Percentiles rank a stretch among this genome's conserved stretches.
Conservation (phyloP, 2,888 invertebrate species). For the Pseudococcus longispinus region DNA sequence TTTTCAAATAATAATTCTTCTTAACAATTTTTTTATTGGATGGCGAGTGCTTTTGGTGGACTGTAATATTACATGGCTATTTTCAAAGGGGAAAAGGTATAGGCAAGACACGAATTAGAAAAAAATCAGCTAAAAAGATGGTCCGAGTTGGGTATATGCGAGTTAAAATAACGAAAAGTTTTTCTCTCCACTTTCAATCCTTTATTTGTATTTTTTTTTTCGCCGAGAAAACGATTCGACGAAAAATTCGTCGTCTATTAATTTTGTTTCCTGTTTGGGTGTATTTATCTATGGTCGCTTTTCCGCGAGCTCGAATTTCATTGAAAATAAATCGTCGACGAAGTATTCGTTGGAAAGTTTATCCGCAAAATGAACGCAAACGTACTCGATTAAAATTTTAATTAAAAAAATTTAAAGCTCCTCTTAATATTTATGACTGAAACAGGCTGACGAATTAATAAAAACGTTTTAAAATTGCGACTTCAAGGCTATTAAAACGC, state of each 20-base stretch:
- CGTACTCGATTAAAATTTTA: constrained; percentile 29
- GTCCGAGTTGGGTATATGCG: neutral
- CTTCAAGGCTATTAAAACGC: constrained; percentile 27
- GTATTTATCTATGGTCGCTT: neutral
- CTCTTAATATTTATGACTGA: constrained; percentile 44
- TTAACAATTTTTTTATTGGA: neutral
- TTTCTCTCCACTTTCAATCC: neutral
- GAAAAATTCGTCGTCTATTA: neutral
- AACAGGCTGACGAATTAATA: constrained; percentile 35
- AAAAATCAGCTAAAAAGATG: no score
- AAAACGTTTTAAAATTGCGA: constrained; percentile 40
- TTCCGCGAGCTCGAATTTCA: neutral
- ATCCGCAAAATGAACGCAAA: constrained; percentile 27
- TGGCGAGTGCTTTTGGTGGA: neutral
- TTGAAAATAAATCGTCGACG: constrained; percentile 21
- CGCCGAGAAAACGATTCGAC: neutral
- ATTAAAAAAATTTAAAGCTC: constrained; percentile 31
- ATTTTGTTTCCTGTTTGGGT: neutral
- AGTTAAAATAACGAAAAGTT: neutral
- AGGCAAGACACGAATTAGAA: neutral
- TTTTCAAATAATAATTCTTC: neutral
- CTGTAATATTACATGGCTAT: neutral
- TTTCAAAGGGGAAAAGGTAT: neutral
- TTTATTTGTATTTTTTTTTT: neutral
- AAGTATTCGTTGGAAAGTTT: constrained; percentile 18